These are phyloP conservation scores for Minunthozetes semirufus DNA, from an alignment of 2,888 invertebrate species.

Conservation along the genomic window DNA sequence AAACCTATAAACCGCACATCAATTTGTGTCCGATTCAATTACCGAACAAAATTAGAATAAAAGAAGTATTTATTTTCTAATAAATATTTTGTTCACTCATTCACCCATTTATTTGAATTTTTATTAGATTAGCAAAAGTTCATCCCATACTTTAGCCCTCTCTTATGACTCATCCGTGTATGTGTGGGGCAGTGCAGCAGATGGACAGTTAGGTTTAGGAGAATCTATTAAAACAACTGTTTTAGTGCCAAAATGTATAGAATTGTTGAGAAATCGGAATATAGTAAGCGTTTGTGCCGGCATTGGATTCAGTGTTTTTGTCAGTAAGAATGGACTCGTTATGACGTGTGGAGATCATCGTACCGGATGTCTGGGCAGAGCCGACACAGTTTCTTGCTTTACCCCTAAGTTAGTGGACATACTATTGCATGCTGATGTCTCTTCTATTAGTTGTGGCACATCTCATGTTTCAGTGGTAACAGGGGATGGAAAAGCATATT, in stretches of 20 bases:
- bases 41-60: conserved; percentile 55
- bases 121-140: conserved; percentile 48
- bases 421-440: conserved; percentile 56
- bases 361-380: conserved; percentile 60
- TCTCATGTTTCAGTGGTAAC: conserved; percentile 60
- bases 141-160: conserved; percentile 49
- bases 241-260: conserved; percentile 57
- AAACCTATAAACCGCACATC: conserved; percentile 51
- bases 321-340: conserved; percentile 61
- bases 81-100: no score
- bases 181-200: conserved; percentile 62
- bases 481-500: conserved; percentile 57
- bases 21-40: conserved; percentile 53
- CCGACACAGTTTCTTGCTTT: conserved; percentile 54
- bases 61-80: conserved; percentile 47
- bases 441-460: conserved; percentile 57
- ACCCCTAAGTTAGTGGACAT: conserved; percentile 56
- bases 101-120: no score
- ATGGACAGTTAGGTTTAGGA: conserved; percentile 60
- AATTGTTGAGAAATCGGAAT: conserved; percentile 58
- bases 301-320: conserved; percentile 60
- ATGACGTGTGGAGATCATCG: conserved; percentile 62
- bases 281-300: conserved; percentile 59
- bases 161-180: conserved; percentile 54
- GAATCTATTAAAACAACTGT: conserved; percentile 38